Base-by-base conservation (phyloP, 2,113 vertebrate species). In the Pygoscelis adeliae region DNA sequence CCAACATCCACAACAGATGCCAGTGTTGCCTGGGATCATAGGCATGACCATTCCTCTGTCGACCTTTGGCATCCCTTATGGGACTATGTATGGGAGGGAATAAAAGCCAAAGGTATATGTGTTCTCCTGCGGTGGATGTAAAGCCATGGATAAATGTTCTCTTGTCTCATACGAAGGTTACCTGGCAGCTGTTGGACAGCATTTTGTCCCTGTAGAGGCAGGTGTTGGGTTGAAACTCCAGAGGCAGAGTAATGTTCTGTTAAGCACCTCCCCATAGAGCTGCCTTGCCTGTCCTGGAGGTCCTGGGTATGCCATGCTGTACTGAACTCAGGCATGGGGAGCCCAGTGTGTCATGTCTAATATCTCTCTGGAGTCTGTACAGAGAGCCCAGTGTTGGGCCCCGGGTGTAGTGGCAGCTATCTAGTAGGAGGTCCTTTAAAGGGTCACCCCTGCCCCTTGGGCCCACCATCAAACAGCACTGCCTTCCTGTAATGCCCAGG, bases 351-450 rank as follows among this genome's bases (percentile, higher is more conserved):
- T 38, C 61, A 3, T 14, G 38, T 26, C 65, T 46, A 2, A 40
- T 7, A 29, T 46, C 25, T 10, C 67, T 67, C 25, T 5, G 4
- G 65, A 85, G 34, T 2, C 47, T 9, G 9, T 32, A 20, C n/a
- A 38, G 42, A 59, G 23, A 27, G 8, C 22, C 62, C 9, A 30
- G 46, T 3, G 17, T 0, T 29, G 49, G 29, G 9, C 15, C 26
- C 17, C 0, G 4, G n/a, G 10, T 6, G 5, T 11, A 66, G 29
- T 0, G 1, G 26, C 26, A 80, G 29, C 53, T 83, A 3, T 26
- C 34, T 52, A 15, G 15, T 9, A 34, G 38, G 20, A 10, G 29
- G 13, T 3, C 11, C 17, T 38, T 47, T 73, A 52, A 61, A 66
- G 36, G 18, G 10, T 6, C 23, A 29, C 11, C n/a, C 8, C 26